phyloP scores from a whole-genome alignment of 2,888 invertebrate genomes.

The Sminthurinus aureus region DNA sequence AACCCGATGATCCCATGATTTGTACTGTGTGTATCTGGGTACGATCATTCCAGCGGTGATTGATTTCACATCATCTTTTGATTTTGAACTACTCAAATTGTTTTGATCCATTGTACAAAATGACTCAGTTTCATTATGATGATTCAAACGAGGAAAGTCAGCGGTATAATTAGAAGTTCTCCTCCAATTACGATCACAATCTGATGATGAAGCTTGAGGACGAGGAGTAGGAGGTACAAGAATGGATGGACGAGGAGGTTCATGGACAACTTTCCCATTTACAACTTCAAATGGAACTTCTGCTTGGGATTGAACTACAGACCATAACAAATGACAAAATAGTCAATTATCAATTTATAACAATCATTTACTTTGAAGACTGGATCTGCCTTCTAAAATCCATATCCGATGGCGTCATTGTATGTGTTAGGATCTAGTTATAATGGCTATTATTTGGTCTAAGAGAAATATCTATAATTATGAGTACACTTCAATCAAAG shows the following conservation, averaged over 20 bases:
- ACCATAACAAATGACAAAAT: neutral
- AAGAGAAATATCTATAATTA: no score
- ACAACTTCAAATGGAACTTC: neutral
- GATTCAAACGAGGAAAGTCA: conserved; percentile 1
- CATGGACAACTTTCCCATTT: neutral
- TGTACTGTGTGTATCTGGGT: neutral
- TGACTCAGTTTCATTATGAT: neutral
- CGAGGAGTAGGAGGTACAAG: no score
- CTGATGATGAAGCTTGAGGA: no score
- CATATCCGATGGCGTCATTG: no score
- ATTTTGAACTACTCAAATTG: neutral
- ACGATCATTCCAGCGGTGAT: neutral
- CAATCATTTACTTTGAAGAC: no score
- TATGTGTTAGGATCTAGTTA: no score
- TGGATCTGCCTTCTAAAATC: no score
- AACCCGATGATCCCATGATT: neutral
- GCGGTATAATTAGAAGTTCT: neutral
- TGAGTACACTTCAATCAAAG: no score
- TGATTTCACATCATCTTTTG: neutral
- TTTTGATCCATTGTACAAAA: neutral
- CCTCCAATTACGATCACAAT: neutral
- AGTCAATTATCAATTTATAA: no score
- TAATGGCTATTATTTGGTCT: no score
- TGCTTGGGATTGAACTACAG: neutral
- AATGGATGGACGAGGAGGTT: no score